Evolutionary conservation across 2,888 invertebrate genomes (phyloP).

Genomic region (Alsophila aescularia): DNA sequence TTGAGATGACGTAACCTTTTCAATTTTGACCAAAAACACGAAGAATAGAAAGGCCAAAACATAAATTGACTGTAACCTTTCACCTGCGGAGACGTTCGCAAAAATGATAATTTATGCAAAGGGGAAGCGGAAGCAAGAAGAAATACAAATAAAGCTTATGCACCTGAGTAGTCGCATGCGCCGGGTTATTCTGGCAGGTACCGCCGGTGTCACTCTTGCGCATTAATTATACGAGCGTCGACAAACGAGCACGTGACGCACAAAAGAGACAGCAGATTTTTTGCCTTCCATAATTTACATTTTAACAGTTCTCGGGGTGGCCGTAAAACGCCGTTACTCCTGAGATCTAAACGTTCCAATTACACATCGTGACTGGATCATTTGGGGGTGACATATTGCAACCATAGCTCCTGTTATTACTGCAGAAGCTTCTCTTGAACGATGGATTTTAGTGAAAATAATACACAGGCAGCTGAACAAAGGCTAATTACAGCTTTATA

Average conservation of each 20-base stretch:
- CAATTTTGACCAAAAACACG: background rate
- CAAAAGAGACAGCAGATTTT: conserved; percentile 54
- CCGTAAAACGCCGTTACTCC: conserved; percentile 32
- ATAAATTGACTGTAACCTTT: conserved; percentile 32
- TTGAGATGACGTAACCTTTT: conserved; percentile 7
- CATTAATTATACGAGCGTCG: conserved; percentile 72
- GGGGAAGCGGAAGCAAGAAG: conserved; percentile 73
- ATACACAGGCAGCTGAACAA: conserved; percentile 70
- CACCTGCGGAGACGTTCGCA: conserved; percentile 51
- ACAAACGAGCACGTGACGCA: conserved; percentile 57
- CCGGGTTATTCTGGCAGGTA: conserved; percentile 48
- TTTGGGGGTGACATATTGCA: conserved; percentile 59
- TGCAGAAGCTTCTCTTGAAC: conserved; percentile 69
- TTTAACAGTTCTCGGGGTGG: conserved; percentile 39
- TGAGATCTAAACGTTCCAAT: conserved; percentile 49
- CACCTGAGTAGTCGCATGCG: conserved; percentile 75
- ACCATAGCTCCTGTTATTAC: conserved; percentile 59
- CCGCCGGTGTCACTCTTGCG: conserved; percentile 61
- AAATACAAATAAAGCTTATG: conserved; percentile 79
- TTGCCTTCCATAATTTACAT: conserved; percentile 56
- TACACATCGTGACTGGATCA: conserved; percentile 68
- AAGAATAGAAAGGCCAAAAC: conserved; percentile 10
- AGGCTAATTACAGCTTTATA: conserved; percentile 75
- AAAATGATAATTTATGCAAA: conserved; percentile 82
- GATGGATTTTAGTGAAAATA: conserved; percentile 63